Evolutionary conservation across 2,113 vertebrate genomes (phyloP).

Genomic region (Stigmatopora argus): DNA sequence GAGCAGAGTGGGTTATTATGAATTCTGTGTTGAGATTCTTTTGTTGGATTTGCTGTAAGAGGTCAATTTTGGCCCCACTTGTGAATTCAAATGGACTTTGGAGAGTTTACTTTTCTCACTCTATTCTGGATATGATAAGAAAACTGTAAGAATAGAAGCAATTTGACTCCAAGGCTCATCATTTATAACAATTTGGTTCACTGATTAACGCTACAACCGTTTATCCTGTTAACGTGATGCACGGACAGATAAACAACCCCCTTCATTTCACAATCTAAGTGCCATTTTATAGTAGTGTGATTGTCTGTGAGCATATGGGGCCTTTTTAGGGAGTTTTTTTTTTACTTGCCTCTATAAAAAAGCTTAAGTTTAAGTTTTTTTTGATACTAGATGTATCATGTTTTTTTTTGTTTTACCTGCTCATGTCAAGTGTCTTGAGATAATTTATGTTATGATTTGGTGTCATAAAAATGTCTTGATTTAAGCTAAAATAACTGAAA

Average conservation of each 20-base stretch:
- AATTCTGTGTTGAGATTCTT: constrained; percentile 21
- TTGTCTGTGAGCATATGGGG: too few relatives aligned
- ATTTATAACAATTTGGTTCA: background rate
- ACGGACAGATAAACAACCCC: background rate
- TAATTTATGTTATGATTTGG: too few relatives aligned
- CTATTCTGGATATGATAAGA: background rate
- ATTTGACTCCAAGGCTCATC: too few relatives aligned
- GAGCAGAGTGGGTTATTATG: constrained; percentile 7
- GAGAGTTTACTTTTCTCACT: constrained; percentile 19
- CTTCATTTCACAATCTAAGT: background rate
- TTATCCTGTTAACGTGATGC: background rate
- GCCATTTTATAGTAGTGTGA: background rate
- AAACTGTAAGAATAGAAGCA: background rate
- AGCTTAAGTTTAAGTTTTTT: too few relatives aligned
- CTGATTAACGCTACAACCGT: background rate
- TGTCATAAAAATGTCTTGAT: too few relatives aligned
- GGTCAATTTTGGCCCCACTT: constrained; percentile 28
- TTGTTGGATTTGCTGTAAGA: constrained; percentile 27
- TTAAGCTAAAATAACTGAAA: too few relatives aligned
- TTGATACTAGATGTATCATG: too few relatives aligned
- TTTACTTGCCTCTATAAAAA: too few relatives aligned
- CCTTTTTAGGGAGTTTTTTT: too few relatives aligned
- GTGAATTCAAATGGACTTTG: constrained; percentile 30
- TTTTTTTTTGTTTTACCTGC: too few relatives aligned
- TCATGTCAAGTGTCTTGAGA: too few relatives aligned